These are phyloP conservation scores for Lamprologus lemairii DNA, from an alignment of 2,113 vertebrate genomes.

Conservation along the genomic window DNA sequence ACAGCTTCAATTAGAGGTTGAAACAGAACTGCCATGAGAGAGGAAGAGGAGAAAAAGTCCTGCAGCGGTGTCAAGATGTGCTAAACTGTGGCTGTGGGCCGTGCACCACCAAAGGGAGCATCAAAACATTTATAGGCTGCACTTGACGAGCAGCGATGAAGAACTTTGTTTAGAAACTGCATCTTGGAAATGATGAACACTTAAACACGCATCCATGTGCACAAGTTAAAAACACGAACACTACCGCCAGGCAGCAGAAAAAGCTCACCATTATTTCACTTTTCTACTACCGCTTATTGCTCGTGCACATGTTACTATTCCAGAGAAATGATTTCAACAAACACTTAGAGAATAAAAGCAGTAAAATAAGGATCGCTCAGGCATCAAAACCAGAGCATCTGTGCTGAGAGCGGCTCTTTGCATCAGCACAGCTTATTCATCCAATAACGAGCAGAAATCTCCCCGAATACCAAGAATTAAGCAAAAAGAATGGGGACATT, in stretches of 20 bases:
- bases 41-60: neutral
- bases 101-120: neutral
- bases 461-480: neutral
- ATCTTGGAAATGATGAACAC: neutral
- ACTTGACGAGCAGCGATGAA: neutral
- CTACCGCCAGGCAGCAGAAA: neutral
- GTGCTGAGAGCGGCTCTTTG: neutral
- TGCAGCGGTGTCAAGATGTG: neutral
- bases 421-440: neutral
- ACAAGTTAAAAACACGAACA: neutral
- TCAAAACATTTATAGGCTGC: neutral
- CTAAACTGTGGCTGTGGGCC: neutral
- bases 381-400: neutral
- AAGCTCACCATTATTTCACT: neutral
- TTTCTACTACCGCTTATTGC: neutral
- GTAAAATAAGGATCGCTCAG: neutral
- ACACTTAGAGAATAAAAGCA: neutral
- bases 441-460: neutral
- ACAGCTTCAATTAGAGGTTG: neutral
- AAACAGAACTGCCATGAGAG: neutral
- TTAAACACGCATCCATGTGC: neutral
- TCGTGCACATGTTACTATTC: neutral
- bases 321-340: neutral
- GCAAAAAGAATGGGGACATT: neutral
- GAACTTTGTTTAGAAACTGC: neutral